phyloP scores from a whole-genome alignment of 23 tunicate genomes.

The Phallusia fumigata region DNA sequence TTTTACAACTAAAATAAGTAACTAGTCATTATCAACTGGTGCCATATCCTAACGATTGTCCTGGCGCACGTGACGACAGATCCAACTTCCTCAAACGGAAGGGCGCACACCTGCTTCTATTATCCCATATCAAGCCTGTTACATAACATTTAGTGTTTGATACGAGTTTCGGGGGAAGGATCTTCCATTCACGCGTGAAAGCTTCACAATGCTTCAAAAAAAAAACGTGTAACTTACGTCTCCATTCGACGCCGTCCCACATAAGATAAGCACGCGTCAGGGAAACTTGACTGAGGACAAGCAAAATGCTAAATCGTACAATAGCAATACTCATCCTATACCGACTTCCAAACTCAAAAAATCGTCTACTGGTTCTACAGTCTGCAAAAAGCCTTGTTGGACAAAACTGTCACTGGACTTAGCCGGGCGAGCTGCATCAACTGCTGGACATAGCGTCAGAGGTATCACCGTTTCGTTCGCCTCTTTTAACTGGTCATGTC shows the following conservation, averaged over 20 bases:
- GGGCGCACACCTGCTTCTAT: neutral
- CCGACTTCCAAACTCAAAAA: neutral
- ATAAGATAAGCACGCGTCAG: conserved; percentile 16
- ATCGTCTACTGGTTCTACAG: neutral
- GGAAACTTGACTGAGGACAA: neutral
- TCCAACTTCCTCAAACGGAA: neutral
- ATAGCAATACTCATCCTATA: neutral
- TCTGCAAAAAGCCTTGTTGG: too few relatives aligned
- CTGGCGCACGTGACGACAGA: conserved; percentile 4
- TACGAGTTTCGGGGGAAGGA: neutral
- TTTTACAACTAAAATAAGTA: too few relatives aligned
- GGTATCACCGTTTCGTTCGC: neutral
- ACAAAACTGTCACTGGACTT: neutral
- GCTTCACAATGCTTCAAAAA: neutral
- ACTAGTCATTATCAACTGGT: neutral
- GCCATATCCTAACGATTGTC: neutral
- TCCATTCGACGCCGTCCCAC: conserved; percentile 54
- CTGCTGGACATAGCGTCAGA: conserved; percentile 5
- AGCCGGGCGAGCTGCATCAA: neutral
- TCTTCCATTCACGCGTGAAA: neutral
- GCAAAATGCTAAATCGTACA: neutral
- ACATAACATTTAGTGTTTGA: neutral
- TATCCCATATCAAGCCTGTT: neutral
- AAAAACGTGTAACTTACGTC: conserved; percentile 24
- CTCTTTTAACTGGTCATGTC: conserved; percentile 5